phyloP scores from a whole-genome alignment of 2,113 vertebrate species.

The Phrynosoma blainvillii region DNA sequence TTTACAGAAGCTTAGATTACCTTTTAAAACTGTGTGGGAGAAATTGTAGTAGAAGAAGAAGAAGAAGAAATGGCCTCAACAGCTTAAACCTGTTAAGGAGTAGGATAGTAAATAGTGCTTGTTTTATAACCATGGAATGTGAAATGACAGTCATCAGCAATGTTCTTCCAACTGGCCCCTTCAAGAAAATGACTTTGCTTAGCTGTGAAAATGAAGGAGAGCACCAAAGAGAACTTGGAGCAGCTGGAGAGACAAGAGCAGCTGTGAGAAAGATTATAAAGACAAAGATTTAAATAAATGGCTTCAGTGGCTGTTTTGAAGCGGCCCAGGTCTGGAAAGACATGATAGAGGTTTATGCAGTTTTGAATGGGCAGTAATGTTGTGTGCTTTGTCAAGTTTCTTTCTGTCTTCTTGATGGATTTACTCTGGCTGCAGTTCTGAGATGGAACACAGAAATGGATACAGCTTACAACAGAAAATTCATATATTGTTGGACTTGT shows the following conservation, averaged over 20 bases:
- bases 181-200: slow-evolving; percentile 10
- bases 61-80: not conserved
- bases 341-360: not conserved
- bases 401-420: not conserved
- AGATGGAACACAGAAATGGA: not conserved
- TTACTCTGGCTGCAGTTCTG: not conserved
- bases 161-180: not conserved
- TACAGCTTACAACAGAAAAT: not conserved
- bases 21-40: not conserved
- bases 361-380: not conserved
- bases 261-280: not conserved
- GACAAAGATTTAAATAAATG: not conserved
- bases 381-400: not conserved
- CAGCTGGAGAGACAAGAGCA: not conserved
- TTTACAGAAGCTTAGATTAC: not conserved
- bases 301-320: not conserved
- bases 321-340: not conserved
- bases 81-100: slow-evolving; percentile 2
- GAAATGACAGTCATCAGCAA: slow-evolving; percentile 16
- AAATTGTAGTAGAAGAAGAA: not conserved
- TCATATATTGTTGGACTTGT: not conserved
- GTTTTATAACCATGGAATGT: not conserved
- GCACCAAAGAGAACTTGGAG: not conserved
- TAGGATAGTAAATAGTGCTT: slow-evolving; percentile 15
- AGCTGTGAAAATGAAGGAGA: slow-evolving; percentile 22